Evolutionary conservation across 2,113 vertebrate species (phyloP).

Genomic region (Himantopus leucocephalus): DNA sequence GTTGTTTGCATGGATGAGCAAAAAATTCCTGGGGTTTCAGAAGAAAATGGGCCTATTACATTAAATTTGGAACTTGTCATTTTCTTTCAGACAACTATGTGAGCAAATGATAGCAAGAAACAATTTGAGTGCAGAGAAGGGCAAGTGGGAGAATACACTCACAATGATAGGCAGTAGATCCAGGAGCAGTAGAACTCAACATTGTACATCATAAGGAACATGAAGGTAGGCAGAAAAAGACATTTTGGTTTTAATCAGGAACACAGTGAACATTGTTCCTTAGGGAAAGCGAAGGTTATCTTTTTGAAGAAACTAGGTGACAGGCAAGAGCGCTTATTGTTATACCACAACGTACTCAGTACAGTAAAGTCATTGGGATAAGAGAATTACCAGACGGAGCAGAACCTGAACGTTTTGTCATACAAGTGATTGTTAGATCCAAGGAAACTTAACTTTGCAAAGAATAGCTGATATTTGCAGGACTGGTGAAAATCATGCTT

Average conservation of each 20-base stretch:
- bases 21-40: neutral
- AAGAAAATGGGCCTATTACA: neutral
- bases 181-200: neutral
- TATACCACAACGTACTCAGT: neutral
- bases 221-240: neutral
- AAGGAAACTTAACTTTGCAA: neutral
- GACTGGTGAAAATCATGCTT: neutral
- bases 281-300: neutral
- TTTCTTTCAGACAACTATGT: neutral
- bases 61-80: neutral
- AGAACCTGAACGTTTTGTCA: neutral
- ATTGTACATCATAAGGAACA: neutral
- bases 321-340: neutral
- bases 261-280: neutral
- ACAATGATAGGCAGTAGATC: rapidly evolving
- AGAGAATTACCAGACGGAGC: neutral
- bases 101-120: neutral
- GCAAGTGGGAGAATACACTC: neutral
- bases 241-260: conserved; percentile 11
- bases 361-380: neutral
- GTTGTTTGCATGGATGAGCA: neutral
- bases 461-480: neutral
- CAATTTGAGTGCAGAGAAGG: neutral
- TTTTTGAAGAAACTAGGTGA: neutral
- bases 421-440: neutral